phyloP scores from a whole-genome alignment of 2,797 vertebrate species.

The Anguilla megastoma region DNA sequence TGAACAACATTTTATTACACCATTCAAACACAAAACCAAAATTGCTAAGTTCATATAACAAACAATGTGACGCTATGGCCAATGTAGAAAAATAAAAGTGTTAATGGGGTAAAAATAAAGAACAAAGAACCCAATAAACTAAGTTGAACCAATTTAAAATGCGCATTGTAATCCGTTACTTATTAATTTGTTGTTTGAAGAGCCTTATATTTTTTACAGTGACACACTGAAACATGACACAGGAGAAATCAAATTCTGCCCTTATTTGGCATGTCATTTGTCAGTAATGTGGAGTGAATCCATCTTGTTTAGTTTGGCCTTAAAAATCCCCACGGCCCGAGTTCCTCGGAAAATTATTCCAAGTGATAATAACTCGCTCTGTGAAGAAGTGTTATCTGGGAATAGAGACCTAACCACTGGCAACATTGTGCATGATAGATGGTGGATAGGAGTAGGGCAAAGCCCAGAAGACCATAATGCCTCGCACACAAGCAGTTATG shows the following conservation, averaged over 20 bases:
- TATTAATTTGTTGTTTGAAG: too few species aligned
- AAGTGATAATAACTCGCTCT: constrained; percentile 7
- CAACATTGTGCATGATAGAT: constrained; percentile 3
- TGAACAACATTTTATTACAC: too few species aligned
- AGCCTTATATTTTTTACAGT: not conserved
- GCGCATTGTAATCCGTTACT: too few species aligned
- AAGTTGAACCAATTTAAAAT: too few species aligned
- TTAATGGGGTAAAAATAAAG: too few species aligned
- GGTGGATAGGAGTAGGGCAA: not conserved
- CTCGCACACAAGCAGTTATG: not conserved
- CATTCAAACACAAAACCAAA: too few species aligned
- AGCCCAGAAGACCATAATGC: not conserved
- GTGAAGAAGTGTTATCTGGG: not conserved
- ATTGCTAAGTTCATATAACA: too few species aligned
- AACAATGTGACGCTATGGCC: too few species aligned
- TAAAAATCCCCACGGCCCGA: not conserved
- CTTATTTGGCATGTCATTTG: not conserved
- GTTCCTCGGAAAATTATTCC: not conserved
- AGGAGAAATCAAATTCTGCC: not conserved
- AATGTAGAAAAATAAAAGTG: not conserved
- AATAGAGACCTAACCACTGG: not conserved
- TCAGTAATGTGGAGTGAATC: not conserved
- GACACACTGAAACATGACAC: not conserved
- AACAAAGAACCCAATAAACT: too few species aligned
- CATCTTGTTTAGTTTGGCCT: not conserved